Percentiles rank a stretch among this genome's conserved stretches.
Conservation (phyloP, 2,113 vertebrate species). For the Willisornis vidua region DNA sequence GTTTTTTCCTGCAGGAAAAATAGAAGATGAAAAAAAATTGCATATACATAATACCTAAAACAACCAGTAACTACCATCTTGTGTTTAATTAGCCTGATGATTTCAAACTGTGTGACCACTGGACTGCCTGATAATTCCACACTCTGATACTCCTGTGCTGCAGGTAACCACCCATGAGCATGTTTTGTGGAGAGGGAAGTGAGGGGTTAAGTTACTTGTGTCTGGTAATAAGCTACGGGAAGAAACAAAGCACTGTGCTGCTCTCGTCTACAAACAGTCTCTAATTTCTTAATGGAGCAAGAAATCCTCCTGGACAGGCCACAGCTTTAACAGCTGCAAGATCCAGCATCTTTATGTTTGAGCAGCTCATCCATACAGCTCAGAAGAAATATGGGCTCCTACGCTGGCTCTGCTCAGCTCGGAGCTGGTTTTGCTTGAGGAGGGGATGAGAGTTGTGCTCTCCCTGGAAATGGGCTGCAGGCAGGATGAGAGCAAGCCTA, state of each 20-base stretch:
- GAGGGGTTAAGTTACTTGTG: not conserved
- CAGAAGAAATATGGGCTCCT: not conserved
- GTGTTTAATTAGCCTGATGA: not conserved
- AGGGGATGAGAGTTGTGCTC: not conserved
- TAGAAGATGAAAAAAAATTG: not conserved
- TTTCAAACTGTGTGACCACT: not conserved
- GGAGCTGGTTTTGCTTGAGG: not conserved
- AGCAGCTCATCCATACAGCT: not conserved
- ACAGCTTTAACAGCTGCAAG: not conserved
- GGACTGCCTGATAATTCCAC: not conserved
- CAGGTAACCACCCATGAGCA: not conserved
- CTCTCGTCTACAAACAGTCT: not conserved
- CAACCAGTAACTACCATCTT: not conserved
- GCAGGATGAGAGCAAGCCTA: not conserved
- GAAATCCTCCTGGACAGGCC: not conserved
- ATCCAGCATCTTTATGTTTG: not conserved
- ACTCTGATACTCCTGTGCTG: not conserved
- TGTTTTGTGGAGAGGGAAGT: not conserved
- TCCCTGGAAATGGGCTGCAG: not conserved
- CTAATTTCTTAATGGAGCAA: conserved; percentile 11
- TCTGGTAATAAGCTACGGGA: not conserved
- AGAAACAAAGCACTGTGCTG: not conserved
- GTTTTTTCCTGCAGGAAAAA: conserved; percentile 86
- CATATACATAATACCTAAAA: not conserved
- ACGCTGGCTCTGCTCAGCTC: not conserved